These are phyloP conservation scores for Strix aluco DNA, from an alignment of 2,113 vertebrate genomes.

Conservation along the genomic window DNA sequence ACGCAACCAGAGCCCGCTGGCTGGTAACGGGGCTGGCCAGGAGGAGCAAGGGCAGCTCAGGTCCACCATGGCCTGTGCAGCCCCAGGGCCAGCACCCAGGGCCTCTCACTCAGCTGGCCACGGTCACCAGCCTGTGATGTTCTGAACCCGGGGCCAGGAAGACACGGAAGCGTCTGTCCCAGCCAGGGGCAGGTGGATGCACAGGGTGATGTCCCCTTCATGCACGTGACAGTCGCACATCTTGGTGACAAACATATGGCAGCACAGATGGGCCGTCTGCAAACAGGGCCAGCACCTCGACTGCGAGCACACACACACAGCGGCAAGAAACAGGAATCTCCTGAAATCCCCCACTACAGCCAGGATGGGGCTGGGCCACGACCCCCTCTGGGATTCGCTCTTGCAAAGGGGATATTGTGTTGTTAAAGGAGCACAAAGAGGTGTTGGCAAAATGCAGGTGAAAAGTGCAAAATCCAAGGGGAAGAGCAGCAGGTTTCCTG, in stretches of 20 bases:
- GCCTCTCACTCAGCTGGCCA: rapidly evolving
- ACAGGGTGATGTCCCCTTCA: rapidly evolving
- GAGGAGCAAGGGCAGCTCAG: background rate
- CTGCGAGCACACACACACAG: background rate
- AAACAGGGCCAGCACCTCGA: background rate
- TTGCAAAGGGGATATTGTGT: background rate
- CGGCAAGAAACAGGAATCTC: background rate
- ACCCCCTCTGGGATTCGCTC: background rate
- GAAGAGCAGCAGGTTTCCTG: background rate
- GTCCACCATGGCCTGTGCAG: background rate
- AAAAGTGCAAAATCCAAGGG: background rate
- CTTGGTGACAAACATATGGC: background rate
- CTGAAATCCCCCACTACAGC: background rate
- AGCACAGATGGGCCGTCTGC: background rate
- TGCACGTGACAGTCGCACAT: rapidly evolving
- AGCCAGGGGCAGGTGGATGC: background rate
- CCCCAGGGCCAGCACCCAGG: background rate
- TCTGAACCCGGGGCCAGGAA: background rate
- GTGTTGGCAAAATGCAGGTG: background rate
- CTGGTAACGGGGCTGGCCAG: background rate
- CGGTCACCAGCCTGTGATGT: rapidly evolving
- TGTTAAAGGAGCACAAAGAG: background rate
- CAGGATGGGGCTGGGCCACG: rapidly evolving
- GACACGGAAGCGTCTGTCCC: background rate
- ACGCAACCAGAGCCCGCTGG: background rate